Conservation (phyloP, 2,113 vertebrate species). For the Ictalurus punctatus region DNA sequence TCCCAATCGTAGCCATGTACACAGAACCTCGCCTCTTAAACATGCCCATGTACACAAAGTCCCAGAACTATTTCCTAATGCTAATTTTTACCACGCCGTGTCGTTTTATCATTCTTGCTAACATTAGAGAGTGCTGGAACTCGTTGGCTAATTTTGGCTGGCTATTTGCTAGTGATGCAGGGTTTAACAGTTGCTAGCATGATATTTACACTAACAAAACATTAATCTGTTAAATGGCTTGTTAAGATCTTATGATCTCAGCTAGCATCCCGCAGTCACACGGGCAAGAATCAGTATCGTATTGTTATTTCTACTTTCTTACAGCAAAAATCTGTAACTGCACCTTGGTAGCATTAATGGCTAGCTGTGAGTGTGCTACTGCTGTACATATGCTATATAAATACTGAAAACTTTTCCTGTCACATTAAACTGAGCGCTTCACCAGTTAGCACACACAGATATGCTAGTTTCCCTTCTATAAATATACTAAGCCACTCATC, state of each 20-base stretch:
- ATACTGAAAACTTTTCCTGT: neutral
- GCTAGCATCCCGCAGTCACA: neutral
- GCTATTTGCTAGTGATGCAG: neutral
- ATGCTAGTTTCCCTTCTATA: conserved; percentile 29
- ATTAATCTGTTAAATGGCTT: neutral
- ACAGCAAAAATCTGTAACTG: neutral
- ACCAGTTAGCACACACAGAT: conserved; percentile 1
- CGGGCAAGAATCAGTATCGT: neutral
- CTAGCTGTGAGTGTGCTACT: neutral
- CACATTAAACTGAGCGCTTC: neutral
- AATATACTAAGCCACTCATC: conserved; percentile 12
- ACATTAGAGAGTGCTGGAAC: neutral
- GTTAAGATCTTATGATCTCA: neutral
- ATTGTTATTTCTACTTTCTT: neutral
- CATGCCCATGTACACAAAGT: too few relatives aligned
- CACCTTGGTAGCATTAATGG: neutral
- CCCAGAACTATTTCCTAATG: too few relatives aligned
- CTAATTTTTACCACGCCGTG: too few relatives aligned
- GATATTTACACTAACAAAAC: neutral
- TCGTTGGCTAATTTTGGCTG: neutral
- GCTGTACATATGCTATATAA: neutral
- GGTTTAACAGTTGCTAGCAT: neutral
- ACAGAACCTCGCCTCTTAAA: too few relatives aligned
- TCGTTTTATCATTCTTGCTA: neutral
- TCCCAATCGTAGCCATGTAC: too few relatives aligned